Conservation (phyloP, 2,113 vertebrate species). For the Sakesphorus luctuosus region DNA sequence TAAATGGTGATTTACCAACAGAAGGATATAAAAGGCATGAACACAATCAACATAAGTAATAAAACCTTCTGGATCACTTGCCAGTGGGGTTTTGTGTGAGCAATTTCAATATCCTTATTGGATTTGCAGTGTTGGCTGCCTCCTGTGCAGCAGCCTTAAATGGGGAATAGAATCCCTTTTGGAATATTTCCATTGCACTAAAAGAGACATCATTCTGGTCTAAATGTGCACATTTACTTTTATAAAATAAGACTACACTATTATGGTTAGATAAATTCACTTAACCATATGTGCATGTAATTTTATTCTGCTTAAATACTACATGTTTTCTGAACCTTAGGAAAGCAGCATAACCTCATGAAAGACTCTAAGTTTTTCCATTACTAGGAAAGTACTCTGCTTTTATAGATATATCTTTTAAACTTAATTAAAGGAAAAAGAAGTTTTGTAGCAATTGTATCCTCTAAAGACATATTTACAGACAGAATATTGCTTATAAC, state of each 20-base stretch:
- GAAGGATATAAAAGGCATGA: not conserved
- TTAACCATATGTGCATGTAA: slow-evolving; percentile 45
- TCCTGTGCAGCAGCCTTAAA: not conserved
- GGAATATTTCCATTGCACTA: not conserved
- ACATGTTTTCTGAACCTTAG: not conserved
- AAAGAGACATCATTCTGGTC: not conserved
- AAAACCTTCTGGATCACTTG: not conserved
- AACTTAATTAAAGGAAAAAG: not conserved
- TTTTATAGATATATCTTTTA: not conserved
- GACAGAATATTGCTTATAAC: not conserved
- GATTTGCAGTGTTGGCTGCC: not conserved
- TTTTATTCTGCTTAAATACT: slow-evolving; percentile 3
- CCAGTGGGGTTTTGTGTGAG: not conserved
- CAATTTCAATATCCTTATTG: not conserved
- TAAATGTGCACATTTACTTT: slow-evolving; percentile 24
- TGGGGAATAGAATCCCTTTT: not conserved
- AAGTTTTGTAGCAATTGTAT: not conserved
- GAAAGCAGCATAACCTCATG: not conserved
- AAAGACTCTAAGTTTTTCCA: not conserved
- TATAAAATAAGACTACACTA: not conserved
- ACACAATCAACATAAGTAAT: not conserved
- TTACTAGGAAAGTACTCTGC: not conserved
- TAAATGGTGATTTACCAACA: not conserved
- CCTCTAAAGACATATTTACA: not conserved
- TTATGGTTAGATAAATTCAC: slow-evolving; percentile 29